Percentiles rank a stretch among this genome's conserved stretches.
phyloP scores from a whole-genome alignment of 2,888 invertebrate genomes.

The Pseudococcus jackbeardsleyi region DNA sequence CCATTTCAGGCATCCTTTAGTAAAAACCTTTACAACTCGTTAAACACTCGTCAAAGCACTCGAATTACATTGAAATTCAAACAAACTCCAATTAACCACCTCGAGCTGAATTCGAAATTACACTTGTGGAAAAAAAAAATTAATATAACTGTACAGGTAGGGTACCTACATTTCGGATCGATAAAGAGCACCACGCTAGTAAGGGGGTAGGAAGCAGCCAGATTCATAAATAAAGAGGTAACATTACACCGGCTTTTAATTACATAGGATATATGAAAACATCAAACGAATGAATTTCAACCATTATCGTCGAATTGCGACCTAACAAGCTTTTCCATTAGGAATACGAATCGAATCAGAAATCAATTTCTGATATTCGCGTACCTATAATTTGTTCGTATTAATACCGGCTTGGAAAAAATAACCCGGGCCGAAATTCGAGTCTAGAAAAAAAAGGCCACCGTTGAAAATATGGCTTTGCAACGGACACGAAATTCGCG shows the following conservation, averaged over 20 bases:
- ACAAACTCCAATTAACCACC: not conserved
- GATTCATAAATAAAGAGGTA: not conserved
- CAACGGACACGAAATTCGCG: not conserved
- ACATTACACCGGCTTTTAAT: conserved; percentile 6
- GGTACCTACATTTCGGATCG: not conserved
- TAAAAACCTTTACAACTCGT: not conserved
- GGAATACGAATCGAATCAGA: not conserved
- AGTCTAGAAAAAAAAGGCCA: not conserved
- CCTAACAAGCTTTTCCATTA: not conserved
- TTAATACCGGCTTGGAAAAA: not conserved
- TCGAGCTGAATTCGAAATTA: not conserved
- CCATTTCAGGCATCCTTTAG: not conserved
- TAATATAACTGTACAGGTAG: not conserved
- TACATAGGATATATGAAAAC: not conserved
- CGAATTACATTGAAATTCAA: not conserved
- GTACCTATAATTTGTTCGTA: not conserved
- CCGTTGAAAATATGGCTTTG: not conserved
- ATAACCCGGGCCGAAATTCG: not conserved
- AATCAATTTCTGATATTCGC: not conserved
- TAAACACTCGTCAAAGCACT: not conserved
- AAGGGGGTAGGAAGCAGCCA: not conserved
- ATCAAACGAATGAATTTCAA: not conserved
- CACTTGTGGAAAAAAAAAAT: not conserved
- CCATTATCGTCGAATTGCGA: conserved; percentile 1
- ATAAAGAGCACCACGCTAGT: not conserved